Percentiles rank a stretch among this genome's conserved stretches.
Evolutionary conservation across 2,888 invertebrate genomes (phyloP).

Genomic region (Drosophila rellima): DNA sequence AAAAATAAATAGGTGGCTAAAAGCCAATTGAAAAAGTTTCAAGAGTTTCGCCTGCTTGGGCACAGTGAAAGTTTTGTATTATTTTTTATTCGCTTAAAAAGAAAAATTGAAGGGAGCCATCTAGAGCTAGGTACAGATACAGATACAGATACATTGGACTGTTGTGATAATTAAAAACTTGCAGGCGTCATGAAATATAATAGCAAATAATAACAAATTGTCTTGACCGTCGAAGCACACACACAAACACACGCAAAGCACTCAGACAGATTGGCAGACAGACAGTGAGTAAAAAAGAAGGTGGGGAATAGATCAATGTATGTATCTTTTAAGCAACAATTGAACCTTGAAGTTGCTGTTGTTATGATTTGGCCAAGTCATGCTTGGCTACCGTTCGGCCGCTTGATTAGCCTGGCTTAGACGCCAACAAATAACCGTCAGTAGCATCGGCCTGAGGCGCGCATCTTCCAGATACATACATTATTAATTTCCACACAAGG

Average conservation of each 20-base stretch:
- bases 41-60: constrained; percentile 50
- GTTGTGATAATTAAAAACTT: constrained; percentile 73
- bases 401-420: constrained; percentile 55
- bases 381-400: constrained; percentile 56
- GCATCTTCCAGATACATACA: constrained; percentile 53
- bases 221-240: constrained; percentile 57
- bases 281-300: neutral
- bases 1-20: constrained; percentile 15
- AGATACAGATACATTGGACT: constrained; percentile 38
- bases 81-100: constrained; percentile 9
- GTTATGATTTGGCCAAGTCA: constrained; percentile 54
- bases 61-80: constrained; percentile 60
- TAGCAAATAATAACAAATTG: constrained; percentile 78
- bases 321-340: constrained; percentile 64
- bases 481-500: constrained; percentile 20
- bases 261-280: constrained; percentile 10
- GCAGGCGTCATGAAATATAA: constrained; percentile 76
- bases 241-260: constrained; percentile 23
- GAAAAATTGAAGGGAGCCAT: constrained; percentile 40
- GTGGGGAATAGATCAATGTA: constrained; percentile 1
- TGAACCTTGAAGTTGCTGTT: constrained; percentile 68
- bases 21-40: constrained; percentile 37
- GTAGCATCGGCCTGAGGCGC: constrained; percentile 17
- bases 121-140: constrained; percentile 27
- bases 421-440: constrained; percentile 18